These are phyloP conservation scores for Tridacna crocea DNA, from an alignment of 2,888 invertebrate species.

Conservation along the genomic window DNA sequence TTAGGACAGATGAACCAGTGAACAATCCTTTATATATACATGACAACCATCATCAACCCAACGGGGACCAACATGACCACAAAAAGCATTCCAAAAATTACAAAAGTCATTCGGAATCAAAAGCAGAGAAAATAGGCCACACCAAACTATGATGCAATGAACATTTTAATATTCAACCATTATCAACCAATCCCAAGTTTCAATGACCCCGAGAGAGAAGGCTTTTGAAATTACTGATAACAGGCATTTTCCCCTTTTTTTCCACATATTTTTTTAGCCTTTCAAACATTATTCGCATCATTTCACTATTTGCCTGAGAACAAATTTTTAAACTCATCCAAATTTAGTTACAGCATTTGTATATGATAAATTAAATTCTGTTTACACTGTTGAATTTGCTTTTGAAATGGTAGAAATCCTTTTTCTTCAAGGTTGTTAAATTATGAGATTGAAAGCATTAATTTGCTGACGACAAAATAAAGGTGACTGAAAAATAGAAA, in stretches of 20 bases:
- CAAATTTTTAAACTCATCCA: too few relatives aligned
- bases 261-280: background rate
- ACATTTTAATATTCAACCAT: background rate
- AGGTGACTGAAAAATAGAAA: too few relatives aligned
- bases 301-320: too few relatives aligned
- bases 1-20: conserved; percentile 64
- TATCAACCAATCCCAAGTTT: background rate
- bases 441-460: too few relatives aligned
- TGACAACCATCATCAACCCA: conserved; percentile 34
- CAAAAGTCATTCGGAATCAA: conserved; percentile 12
- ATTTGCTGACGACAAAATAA: too few relatives aligned
- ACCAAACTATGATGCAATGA: conserved; percentile 14
- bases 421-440: too few relatives aligned
- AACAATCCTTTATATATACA: conserved; percentile 68
- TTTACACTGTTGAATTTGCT: too few relatives aligned
- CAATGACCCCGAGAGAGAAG: background rate
- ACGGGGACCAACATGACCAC: conserved; percentile 31
- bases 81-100: conserved; percentile 2
- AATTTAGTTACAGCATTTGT: too few relatives aligned
- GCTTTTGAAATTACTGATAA: background rate
- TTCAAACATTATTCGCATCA: background rate
- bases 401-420: too few relatives aligned
- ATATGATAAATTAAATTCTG: too few relatives aligned
- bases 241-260: conserved; percentile 4
- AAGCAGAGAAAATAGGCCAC: conserved; percentile 3